Evolutionary conservation across 2,888 invertebrate species (phyloP), one percentile per base, ranked within the genome.

Genomic region (Eilema sororculum): DNA sequence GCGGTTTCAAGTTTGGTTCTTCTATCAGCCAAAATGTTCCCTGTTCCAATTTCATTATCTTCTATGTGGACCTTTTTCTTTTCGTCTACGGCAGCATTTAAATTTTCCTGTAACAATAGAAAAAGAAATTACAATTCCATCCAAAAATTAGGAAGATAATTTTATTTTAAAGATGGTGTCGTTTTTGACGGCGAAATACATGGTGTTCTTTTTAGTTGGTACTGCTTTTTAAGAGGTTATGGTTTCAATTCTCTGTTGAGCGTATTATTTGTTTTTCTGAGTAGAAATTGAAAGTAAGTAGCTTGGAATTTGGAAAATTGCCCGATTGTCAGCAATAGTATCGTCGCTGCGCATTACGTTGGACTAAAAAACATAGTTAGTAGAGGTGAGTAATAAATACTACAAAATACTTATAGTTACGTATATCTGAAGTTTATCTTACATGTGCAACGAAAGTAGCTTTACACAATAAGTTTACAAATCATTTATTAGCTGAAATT

Each of bases 1-100:
- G 96, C 95, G 76, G 96, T 96, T 89, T 96, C 96, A 56, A 96
- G 91, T 78, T 95, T 94, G 75, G 87, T 95, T 68, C 95, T 86
- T 77, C 95, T 89, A 74, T 95, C 95, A 0, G 95, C 95, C 76
- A 95, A 89, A 68, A 95, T 93, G 80, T 95, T 95, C 22, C 74
- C 65, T 33, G 90, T 75, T 8, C 90, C 89, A 33, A 95, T 80
- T 76, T 95, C 95, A 71, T 90, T 90, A 65, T 94, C 95, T 25
- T 95, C 93, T 33, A 95, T 91, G 57, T 87, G 89, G 24, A 89
- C 90, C 80, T 95, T 93, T 76, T 93, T 93, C 85, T 93, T 93
- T 24, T 95, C 95, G 60, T 95, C 95, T 10, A 91, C 92, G 6
- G 87, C 87, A n/a, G 91, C 88, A 78, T 92, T 95, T 20, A 95